Evolutionary conservation across 1,140 invertebrate genomes (phyloP).

Genomic region (Microvelia longipes): DNA sequence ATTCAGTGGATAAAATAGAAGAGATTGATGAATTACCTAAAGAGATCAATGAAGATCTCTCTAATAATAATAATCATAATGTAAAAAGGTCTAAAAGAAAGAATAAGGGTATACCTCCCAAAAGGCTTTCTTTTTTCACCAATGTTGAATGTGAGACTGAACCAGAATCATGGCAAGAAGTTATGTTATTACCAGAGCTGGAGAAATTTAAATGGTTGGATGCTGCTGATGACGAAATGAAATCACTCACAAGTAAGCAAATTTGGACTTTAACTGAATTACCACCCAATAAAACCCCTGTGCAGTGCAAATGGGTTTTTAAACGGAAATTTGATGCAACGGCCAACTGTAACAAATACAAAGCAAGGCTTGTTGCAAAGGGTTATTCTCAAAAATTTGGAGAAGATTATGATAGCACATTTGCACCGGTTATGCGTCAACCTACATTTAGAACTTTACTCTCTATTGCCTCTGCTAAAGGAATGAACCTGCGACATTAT

Average conservation of each 20-base stretch:
- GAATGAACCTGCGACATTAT: constrained; percentile 14
- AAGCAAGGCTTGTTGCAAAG: constrained; percentile 31
- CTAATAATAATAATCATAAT: too few relatives aligned
- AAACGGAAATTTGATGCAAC: constrained; percentile 25
- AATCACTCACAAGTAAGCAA: constrained; percentile 13
- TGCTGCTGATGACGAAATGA: constrained; percentile 14
- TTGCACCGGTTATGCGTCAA: constrained; percentile 26
- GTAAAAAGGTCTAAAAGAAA: too few relatives aligned
- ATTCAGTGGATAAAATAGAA: too few relatives aligned
- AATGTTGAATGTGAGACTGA: too few relatives aligned
- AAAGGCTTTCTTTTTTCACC: too few relatives aligned
- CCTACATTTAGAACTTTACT: constrained; percentile 29
- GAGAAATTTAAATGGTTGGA: constrained; percentile 11
- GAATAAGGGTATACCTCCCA: too few relatives aligned
- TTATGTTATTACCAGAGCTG: neutral
- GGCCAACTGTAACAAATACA: constrained; percentile 25
- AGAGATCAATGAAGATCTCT: too few relatives aligned
- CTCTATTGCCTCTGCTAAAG: constrained; percentile 25
- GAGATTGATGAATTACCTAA: too few relatives aligned
- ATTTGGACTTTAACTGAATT: constrained; percentile 27
- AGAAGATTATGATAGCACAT: constrained; percentile 30
- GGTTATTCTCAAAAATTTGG: constrained; percentile 25
- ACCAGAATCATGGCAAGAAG: neutral
- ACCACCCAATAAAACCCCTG: constrained; percentile 22
- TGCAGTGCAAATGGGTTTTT: constrained; percentile 30